phyloP scores from a whole-genome alignment of 2,113 vertebrate species.

The Elephas maximus region DNA sequence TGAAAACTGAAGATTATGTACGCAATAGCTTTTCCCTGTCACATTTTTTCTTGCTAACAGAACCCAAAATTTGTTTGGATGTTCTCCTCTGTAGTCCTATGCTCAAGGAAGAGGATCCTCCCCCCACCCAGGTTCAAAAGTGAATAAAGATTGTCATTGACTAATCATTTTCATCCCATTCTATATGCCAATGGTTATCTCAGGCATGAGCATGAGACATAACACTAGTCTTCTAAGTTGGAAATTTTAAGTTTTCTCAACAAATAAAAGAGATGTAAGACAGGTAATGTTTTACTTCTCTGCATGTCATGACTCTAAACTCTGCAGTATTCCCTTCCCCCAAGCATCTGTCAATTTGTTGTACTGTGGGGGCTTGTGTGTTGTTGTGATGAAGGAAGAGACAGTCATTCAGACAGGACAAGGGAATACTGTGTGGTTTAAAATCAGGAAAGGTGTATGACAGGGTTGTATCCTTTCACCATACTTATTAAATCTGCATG shows the following conservation, averaged over 20 bases:
- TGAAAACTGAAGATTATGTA: neutral
- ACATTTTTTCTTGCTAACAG: neutral
- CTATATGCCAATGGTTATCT: neutral
- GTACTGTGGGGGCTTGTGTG: too few species aligned
- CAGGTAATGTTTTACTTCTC: neutral
- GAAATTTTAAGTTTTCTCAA: neutral
- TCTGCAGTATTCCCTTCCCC: too few species aligned
- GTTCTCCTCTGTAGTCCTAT: neutral
- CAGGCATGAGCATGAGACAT: neutral
- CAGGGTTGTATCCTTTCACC: too few species aligned
- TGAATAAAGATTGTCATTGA: neutral
- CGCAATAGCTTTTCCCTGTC: neutral
- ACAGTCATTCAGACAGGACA: too few species aligned
- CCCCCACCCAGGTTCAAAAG: neutral
- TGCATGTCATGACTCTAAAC: neutral
- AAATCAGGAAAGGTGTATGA: too few species aligned
- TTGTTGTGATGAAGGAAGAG: too few species aligned
- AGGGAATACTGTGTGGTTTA: too few species aligned
- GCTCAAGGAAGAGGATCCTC: neutral
- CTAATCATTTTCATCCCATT: constrained; percentile 4
- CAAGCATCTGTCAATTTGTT: too few species aligned
- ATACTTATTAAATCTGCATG: too few species aligned
- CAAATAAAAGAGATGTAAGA: neutral
- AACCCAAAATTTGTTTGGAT: neutral
- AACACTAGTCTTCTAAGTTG: neutral